These are phyloP conservation scores for Falco biarmicus DNA, from an alignment of 2,797 vertebrate genomes.

Conservation along the genomic window DNA sequence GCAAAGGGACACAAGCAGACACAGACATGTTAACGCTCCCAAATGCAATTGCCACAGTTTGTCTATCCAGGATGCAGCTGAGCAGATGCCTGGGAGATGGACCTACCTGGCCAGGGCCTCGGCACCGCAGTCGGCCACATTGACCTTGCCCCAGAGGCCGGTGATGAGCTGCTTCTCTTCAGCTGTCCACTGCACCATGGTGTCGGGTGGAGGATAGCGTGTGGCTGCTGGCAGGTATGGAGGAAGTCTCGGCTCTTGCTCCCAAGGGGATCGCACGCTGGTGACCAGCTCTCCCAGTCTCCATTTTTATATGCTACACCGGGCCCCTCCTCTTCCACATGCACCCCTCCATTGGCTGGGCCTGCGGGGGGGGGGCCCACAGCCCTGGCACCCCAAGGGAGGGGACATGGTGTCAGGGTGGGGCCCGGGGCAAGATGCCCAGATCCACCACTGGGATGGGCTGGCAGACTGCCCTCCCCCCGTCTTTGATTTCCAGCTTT, in stretches of 20 bases:
- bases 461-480: rapidly evolving
- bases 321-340: not conserved
- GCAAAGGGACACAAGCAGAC: not conserved
- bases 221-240: not conserved
- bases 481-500: not conserved
- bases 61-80: rapidly evolving
- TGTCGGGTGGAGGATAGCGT: not conserved
- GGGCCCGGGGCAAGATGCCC: conserved; percentile 32
- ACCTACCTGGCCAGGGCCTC: conserved; percentile 78
- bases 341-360: conserved; percentile 10
- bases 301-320: rapidly evolving
- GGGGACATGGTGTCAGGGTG: not conserved
- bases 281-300: rapidly evolving
- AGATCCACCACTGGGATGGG: rapidly evolving
- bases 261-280: conserved; percentile 8
- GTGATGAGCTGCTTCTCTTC: conserved; percentile 76
- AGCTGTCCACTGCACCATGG: conserved; percentile 82
- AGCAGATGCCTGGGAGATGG: rapidly evolving
- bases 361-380: not conserved
- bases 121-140: conserved; percentile 57
- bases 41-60: not conserved
- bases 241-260: conserved; percentile 13
- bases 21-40: rapidly evolving
- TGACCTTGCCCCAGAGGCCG: conserved; percentile 75
- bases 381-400: not conserved